Conservation (phyloP, 2,888 invertebrate genomes). For the Germaria angustata region DNA sequence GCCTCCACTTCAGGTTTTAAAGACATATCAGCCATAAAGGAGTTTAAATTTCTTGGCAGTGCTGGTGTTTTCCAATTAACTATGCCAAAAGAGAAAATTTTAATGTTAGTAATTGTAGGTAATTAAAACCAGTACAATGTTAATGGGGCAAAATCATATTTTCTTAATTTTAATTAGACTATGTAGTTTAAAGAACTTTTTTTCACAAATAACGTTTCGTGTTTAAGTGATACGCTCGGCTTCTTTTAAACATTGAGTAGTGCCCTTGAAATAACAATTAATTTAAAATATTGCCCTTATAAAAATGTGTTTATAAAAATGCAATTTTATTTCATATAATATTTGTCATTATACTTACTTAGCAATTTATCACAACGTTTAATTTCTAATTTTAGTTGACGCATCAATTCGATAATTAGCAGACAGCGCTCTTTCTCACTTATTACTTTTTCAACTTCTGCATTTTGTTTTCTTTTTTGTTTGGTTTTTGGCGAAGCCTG, state of each 20-base stretch:
- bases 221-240: no score
- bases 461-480: slow-evolving; percentile 69
- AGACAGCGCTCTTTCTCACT: slow-evolving; percentile 78
- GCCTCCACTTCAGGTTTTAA: slow-evolving; percentile 78
- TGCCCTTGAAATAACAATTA: no score
- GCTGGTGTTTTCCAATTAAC: slow-evolving; percentile 77
- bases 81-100: slow-evolving; percentile 46
- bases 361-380: slow-evolving; percentile 77
- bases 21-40: slow-evolving; percentile 79
- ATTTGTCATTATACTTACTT: slow-evolving; percentile 71
- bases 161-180: no score
- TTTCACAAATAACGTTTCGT: no score
- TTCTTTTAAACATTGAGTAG: no score
- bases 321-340: no score
- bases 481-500: slow-evolving; percentile 75
- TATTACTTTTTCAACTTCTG: slow-evolving; percentile 70
- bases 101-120: neutral
- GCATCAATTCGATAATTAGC: slow-evolving; percentile 77
- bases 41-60: slow-evolving; percentile 75
- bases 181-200: no score
- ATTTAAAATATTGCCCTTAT: no score
- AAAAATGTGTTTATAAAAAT: no score
- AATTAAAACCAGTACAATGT: neutral
- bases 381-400: slow-evolving; percentile 77
- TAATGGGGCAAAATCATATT: no score